Base-by-base conservation (phyloP, 2,888 invertebrate species). In the Brachylomia viminalis region DNA sequence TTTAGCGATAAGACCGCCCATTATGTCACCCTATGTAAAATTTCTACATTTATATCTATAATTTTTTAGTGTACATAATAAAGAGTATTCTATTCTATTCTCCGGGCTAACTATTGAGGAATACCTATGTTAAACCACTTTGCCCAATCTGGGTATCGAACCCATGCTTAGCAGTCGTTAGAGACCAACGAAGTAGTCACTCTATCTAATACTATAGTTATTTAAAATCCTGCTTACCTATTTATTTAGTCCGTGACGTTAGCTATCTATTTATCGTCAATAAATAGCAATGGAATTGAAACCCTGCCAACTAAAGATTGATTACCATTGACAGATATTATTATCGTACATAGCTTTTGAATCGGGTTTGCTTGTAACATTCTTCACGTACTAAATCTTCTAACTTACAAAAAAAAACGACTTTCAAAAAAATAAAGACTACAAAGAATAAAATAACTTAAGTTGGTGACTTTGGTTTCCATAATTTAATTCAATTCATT, bases 251-350 rank as follows among this genome's bases (percentile, higher is more conserved):
- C 0, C 33, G 49, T 56, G 59, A 58, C 45, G 59, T 47, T 13
- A 15, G 59, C 6, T 45, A 17, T 47, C 8, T 69, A 52, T 72
- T 47, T 72, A 68, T 6, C 27, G 71, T 27, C 52, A 69, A 66
- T 75, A 84, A 80, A 69, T 75, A 80, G 72, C 61, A 3, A n/a
- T 42, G 20, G n/a, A 42, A 23, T 75, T 84, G 82, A 38, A 59
- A 33, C 72, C 0, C 8, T 45, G 84, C 82, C 82, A 82, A 64
- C 42, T 17, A 0, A 0, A 42, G 72, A 80, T 49, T 64, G 56
- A 84, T 84, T 20, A 68, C 45, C 23, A 69, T 7, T 79, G 81
- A 71, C 84, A 72, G 30, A 20, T 67, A 64, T 49, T 75, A 64
- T 38, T 52, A 1, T 27, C 10, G 33, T 42, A 79, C 79, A 49